Conservation (phyloP, 92 coral and sea anemone species). For the Meandrina meandrites region DNA sequence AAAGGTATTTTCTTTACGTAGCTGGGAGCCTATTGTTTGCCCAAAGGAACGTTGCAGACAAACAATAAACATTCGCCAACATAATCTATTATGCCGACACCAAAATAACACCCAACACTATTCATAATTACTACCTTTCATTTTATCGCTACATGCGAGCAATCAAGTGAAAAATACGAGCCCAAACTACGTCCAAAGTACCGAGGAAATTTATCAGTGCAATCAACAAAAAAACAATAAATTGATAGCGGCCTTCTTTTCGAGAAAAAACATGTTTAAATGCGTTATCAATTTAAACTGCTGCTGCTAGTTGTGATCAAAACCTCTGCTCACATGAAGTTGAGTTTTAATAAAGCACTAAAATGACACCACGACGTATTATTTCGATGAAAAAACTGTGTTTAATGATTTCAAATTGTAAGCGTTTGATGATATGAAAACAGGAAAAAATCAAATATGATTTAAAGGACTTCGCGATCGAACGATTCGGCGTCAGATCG, state of each 20-base stretch:
- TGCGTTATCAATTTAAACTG: slow-evolving; percentile 9
- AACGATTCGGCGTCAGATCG: not conserved
- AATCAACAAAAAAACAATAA: slow-evolving; percentile 12
- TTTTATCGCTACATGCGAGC: slow-evolving; percentile 7
- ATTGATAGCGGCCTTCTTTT: slow-evolving; percentile 28
- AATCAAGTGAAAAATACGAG: slow-evolving; percentile 18
- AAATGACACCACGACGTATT: slow-evolving; percentile 17
- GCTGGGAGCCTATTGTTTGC: slow-evolving; percentile 59
- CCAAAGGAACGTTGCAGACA: slow-evolving; percentile 37
- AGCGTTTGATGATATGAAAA: not conserved
- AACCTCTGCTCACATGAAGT: not conserved
- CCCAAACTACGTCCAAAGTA: not conserved
- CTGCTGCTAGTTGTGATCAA: slow-evolving; percentile 1
- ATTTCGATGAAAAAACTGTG: slow-evolving; percentile 26
- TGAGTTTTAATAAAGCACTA: slow-evolving; percentile 1
- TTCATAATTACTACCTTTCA: slow-evolving; percentile 19
- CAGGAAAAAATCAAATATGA: not conserved
- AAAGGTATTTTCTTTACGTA: slow-evolving; percentile 14
- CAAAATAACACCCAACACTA: slow-evolving; percentile 32
- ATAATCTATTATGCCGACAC: slow-evolving; percentile 47
- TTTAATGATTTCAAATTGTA: slow-evolving; percentile 1
- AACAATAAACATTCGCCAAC: slow-evolving; percentile 61
- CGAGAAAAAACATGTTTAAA: slow-evolving; percentile 32
- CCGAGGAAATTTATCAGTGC: slow-evolving; percentile 21
- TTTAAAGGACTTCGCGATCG: not conserved